phyloP scores from a whole-genome alignment of 2,888 invertebrate genomes.

The Subacronicta megacephala region DNA sequence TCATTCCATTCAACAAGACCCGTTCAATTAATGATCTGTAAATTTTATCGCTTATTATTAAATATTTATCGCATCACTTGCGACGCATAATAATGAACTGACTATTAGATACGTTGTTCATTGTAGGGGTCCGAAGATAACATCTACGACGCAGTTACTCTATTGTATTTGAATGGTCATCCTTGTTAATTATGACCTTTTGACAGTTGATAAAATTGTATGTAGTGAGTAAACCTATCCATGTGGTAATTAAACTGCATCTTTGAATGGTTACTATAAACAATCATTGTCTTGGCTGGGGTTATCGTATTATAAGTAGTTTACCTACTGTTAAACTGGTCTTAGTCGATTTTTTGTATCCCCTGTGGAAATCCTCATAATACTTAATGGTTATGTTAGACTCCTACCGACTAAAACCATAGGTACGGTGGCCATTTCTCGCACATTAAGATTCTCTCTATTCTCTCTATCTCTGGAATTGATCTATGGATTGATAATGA shows the following conservation, averaged over 20 bases:
- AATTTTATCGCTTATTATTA: conserved; percentile 16
- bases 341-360: no score
- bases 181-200: conserved; percentile 52
- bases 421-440: no score
- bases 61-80: conserved; percentile 23
- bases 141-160: conserved; percentile 43
- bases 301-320: neutral
- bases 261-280: conserved; percentile 1
- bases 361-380: no score
- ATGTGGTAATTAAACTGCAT: neutral
- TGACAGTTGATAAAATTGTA: conserved; percentile 36
- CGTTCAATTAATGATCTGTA: neutral
- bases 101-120: conserved; percentile 37
- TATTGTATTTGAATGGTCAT: conserved; percentile 52
- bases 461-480: no score
- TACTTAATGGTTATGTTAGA: no score
- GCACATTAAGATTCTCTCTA: no score
- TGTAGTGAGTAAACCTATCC: conserved; percentile 3
- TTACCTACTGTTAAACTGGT: neutral
- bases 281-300: neutral
- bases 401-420: no score
- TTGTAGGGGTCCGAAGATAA: conserved; percentile 46
- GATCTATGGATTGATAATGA: no score
- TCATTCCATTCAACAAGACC: conserved; percentile 15
- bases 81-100: conserved; percentile 18